Percentiles rank a stretch among this genome's conserved stretches.
Evolutionary conservation across 2,797 vertebrate species (phyloP).

Genomic region (Dendrocincla fuliginosa): DNA sequence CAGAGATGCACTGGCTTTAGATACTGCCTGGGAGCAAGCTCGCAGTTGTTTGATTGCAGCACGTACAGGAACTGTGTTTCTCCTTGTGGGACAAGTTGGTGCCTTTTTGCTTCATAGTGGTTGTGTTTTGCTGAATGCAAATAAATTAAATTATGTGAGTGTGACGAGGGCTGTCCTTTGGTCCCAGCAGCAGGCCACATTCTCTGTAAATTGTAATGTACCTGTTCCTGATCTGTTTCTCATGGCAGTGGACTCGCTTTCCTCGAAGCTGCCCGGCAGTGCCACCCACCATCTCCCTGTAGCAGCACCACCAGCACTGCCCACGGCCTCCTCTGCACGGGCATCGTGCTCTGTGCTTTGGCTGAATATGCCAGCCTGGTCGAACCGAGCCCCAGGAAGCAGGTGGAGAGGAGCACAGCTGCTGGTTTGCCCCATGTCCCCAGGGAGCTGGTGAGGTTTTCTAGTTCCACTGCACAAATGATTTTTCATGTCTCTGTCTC

Average conservation of each 20-base stretch:
- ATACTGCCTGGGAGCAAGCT: neutral
- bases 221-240: neutral
- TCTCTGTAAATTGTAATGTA: neutral
- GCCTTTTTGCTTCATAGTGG: neutral
- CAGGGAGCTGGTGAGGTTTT: neutral
- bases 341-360: accelerated
- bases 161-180: neutral
- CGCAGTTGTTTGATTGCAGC: neutral
- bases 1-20: neutral
- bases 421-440: neutral
- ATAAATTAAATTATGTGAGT: neutral
- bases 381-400: neutral
- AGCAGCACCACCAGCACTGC: neutral
- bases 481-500: neutral
- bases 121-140: neutral
- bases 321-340: accelerated
- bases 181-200: neutral
- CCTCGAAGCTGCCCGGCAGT: accelerated
- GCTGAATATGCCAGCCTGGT: neutral
- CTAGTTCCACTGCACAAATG: accelerated
- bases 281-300: neutral
- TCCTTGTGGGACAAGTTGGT: neutral
- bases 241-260: accelerated
- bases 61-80: neutral
- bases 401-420: neutral